phyloP scores from a whole-genome alignment of 2,888 invertebrate species.

The Spatulosminthurus flaviceps region DNA sequence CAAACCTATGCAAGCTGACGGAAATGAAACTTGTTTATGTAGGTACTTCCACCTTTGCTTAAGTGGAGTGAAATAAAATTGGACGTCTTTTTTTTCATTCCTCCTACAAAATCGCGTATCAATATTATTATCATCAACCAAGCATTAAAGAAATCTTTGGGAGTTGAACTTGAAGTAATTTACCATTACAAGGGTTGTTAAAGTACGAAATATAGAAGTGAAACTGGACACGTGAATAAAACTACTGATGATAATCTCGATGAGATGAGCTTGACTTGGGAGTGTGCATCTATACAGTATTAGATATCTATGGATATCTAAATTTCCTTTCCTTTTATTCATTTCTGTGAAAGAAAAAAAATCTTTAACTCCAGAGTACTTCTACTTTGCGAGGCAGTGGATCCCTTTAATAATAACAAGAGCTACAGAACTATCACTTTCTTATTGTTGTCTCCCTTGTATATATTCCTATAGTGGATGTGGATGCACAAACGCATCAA shows the following conservation, averaged over 20 bases:
- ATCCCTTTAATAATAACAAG: not conserved
- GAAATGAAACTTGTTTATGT: conserved; percentile 11
- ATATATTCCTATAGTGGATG: too few relatives aligned
- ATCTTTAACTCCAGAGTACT: not conserved
- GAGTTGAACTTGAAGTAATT: not conserved
- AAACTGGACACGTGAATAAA: conserved; percentile 8
- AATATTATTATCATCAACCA: conserved; percentile 8
- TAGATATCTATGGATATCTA: not conserved
- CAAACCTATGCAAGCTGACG: not conserved
- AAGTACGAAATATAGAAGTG: not conserved
- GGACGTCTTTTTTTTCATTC: conserved; percentile 4
- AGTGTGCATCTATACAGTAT: not conserved
- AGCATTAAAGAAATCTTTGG: not conserved
- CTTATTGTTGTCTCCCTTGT: too few relatives aligned
- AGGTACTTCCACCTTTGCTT: too few relatives aligned
- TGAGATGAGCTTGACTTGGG: not conserved
- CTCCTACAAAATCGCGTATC: not conserved
- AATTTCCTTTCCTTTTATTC: conserved; percentile 1
- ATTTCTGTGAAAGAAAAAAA: not conserved
- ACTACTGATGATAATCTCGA: not conserved
- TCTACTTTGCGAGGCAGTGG: not conserved
- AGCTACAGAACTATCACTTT: too few relatives aligned
- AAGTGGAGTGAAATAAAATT: not conserved
- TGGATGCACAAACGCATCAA: too few relatives aligned
- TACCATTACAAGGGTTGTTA: not conserved